Percentiles rank a stretch among this genome's conserved stretches.
phyloP scores from a whole-genome alignment of 1,140 invertebrate genomes.

The Cotesia glomerata region DNA sequence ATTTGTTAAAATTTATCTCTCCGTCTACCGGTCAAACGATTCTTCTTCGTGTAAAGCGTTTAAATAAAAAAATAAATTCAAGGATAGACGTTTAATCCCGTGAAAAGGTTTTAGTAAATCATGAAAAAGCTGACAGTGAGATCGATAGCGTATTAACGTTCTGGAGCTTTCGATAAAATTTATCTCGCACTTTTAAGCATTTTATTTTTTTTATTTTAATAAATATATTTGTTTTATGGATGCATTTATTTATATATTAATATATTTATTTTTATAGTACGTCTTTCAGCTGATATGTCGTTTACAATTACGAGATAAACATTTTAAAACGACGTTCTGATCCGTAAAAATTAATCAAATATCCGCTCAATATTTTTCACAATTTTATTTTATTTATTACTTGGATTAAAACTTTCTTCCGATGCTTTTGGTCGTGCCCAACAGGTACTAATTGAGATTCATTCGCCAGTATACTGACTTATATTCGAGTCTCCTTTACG shows the following conservation, averaged over 20 bases:
- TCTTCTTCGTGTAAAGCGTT: neutral
- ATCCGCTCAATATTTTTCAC: neutral
- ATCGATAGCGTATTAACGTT: neutral
- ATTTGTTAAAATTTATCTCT: neutral
- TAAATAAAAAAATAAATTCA: neutral
- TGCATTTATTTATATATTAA: too few relatives aligned
- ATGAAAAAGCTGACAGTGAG: constrained; percentile 2
- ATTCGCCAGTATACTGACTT: neutral
- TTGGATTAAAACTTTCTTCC: constrained; percentile 4
- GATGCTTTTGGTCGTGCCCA: constrained; percentile 18
- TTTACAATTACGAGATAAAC: neutral
- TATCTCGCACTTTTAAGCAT: neutral
- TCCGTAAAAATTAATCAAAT: neutral
- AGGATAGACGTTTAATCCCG: neutral
- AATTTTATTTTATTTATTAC: neutral
- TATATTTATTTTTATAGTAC: neutral
- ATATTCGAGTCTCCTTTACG: neutral
- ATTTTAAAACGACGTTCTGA: neutral
- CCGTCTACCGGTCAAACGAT: too few relatives aligned
- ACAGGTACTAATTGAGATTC: constrained; percentile 29
- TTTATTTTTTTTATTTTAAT: neutral
- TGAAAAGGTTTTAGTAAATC: neutral
- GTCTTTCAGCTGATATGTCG: constrained; percentile 12
- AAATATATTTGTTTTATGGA: too few relatives aligned
- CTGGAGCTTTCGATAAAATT: neutral